phyloP scores from a whole-genome alignment of 1,140 invertebrate genomes.

The Euwallacea similis region DNA sequence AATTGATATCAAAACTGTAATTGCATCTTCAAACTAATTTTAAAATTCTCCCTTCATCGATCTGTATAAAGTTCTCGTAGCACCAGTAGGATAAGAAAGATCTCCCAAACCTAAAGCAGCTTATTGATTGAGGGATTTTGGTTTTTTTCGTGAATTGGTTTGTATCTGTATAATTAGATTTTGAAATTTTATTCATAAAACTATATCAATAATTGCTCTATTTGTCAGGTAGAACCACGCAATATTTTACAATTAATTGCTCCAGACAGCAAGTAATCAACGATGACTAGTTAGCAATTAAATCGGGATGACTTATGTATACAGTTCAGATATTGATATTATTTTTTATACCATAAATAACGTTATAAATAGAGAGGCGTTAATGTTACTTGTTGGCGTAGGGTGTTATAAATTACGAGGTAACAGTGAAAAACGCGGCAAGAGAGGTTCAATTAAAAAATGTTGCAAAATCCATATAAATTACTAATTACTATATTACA shows the following conservation, averaged over 20 bases:
- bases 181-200: not conserved
- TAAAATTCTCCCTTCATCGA: no score
- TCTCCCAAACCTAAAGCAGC: no score
- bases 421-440: not conserved
- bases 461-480: no score
- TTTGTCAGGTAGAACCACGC: not conserved
- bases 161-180: no score
- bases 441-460: no score
- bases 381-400: not conserved
- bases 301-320: not conserved
- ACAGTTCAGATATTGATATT: not conserved
- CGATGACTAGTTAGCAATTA: not conserved
- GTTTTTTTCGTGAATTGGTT: no score
- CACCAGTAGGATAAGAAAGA: no score
- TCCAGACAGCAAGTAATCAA: not conserved
- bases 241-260: slow-evolving; percentile 6
- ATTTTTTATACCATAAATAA: slow-evolving; percentile 1
- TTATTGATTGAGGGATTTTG: no score
- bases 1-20: no score
- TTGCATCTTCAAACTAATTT: no score
- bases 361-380: not conserved
- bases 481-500: no score
- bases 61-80: no score
- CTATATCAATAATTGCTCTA: not conserved
- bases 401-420: not conserved